Percentiles rank a stretch among this genome's conserved stretches.
Evolutionary conservation across 2,888 invertebrate genomes (phyloP).

Genomic region (Heliconius ismenius): DNA sequence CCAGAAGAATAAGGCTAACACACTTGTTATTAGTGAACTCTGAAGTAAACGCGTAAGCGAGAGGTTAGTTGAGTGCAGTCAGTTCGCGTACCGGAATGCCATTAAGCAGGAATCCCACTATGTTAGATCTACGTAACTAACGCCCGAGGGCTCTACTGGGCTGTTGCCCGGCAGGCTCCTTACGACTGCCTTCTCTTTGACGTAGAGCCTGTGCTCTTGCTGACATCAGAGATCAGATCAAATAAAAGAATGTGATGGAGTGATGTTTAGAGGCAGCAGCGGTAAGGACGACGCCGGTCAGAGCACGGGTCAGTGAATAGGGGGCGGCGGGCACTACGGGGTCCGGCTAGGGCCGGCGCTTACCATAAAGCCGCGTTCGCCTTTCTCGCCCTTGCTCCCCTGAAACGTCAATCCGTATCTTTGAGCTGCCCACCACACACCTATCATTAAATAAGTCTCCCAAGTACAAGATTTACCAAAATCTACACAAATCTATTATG

Average conservation of each 20-base stretch:
- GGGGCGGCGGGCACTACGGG: constrained; percentile 38
- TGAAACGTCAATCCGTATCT: constrained; percentile 72
- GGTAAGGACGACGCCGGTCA: constrained; percentile 5
- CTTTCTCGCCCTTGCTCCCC: constrained; percentile 88
- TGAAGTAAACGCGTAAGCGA: background rate
- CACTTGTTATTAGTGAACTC: background rate
- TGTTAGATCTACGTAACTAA: constrained; percentile 6
- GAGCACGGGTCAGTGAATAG: constrained; percentile 8
- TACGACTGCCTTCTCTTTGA: constrained; percentile 27
- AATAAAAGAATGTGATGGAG: background rate
- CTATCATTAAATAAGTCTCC: constrained; percentile 18
- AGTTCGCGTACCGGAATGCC: background rate
- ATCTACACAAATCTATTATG: background rate
- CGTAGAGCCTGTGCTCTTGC: background rate
- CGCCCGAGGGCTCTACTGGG: constrained; percentile 18
- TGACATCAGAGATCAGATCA: background rate
- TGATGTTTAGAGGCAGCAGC: constrained; percentile 11
- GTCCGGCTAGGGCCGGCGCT: constrained; percentile 59
- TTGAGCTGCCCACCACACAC: constrained; percentile 25
- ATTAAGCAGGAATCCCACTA: background rate
- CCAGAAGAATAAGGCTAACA: background rate
- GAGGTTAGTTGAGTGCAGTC: constrained; percentile 13
- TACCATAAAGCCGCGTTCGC: constrained; percentile 88
- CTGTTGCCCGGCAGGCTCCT: constrained; percentile 5
- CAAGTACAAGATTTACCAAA: constrained; percentile 20